Evolutionary conservation across 2,888 invertebrate species (phyloP).

Genomic region (Ormia ochracea): DNA sequence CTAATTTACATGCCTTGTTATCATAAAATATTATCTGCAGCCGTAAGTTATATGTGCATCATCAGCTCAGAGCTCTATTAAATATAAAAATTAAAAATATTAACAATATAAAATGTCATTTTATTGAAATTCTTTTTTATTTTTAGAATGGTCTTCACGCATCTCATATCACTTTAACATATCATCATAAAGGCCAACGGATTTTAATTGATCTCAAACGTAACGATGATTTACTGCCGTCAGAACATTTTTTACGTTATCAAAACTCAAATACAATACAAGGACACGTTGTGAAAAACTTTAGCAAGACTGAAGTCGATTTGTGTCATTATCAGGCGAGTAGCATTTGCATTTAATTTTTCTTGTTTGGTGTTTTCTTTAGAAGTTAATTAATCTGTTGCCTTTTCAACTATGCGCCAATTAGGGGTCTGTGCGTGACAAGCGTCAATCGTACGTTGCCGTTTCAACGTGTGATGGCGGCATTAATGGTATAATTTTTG

Average conservation of each 20-base stretch:
- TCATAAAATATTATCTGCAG: too few relatives aligned
- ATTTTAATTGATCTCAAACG: constrained; percentile 72
- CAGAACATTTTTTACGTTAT: constrained; percentile 76
- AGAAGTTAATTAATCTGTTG: constrained; percentile 23
- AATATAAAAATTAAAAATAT: too few relatives aligned
- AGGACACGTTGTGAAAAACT: constrained; percentile 73
- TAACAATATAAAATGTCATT: too few relatives aligned
- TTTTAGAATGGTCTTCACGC: constrained; percentile 71
- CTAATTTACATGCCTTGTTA: too few relatives aligned
- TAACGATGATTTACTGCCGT: constrained; percentile 75
- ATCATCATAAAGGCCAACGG: constrained; percentile 81
- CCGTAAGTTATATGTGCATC: too few relatives aligned
- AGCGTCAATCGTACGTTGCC: constrained; percentile 86
- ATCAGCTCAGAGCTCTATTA: too few relatives aligned
- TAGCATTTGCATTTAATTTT: neutral
- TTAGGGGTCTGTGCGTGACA: constrained; percentile 83
- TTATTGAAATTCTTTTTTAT: constrained; percentile 58
- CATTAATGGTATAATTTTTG: constrained; percentile 86
- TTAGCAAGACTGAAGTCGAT: constrained; percentile 77
- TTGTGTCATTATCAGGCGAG: constrained; percentile 77
- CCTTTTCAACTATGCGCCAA: constrained; percentile 28
- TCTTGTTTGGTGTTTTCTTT: neutral
- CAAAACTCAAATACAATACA: constrained; percentile 69
- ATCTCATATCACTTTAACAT: constrained; percentile 79
- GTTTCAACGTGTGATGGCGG: constrained; percentile 87